Conservation (phyloP, 2,888 invertebrate species). For the Uropetala carovei region DNA sequence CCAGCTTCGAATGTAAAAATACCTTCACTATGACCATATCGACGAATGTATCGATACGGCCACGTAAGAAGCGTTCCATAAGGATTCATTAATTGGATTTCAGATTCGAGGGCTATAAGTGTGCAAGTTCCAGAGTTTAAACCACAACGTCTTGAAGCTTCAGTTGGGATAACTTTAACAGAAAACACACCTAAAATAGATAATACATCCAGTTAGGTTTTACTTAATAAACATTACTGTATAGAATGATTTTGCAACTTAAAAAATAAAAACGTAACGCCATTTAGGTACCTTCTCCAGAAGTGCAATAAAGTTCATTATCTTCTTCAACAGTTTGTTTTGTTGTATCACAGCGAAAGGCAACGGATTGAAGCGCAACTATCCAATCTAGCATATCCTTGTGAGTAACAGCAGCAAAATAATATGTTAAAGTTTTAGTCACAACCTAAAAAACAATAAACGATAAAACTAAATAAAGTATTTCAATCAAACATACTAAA, state of each 20-base stretch:
- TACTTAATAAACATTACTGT: background rate
- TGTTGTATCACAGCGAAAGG: constrained; percentile 80
- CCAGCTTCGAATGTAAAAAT: constrained; percentile 94
- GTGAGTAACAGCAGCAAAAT: constrained; percentile 81
- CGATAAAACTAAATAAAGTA: background rate
- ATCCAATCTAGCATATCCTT: constrained; percentile 87
- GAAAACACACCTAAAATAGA: constrained; percentile 82
- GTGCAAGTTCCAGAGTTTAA: constrained; percentile 85
- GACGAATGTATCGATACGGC: constrained; percentile 86
- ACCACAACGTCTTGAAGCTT: constrained; percentile 86
- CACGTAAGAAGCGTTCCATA: constrained; percentile 83
- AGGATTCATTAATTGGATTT: constrained; percentile 84
- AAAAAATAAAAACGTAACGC: constrained; percentile 39
- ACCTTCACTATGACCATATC: constrained; percentile 90
- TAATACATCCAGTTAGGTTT: background rate
- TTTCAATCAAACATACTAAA: constrained; percentile 75
- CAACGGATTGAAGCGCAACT: constrained; percentile 86
- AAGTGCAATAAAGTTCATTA: constrained; percentile 92
- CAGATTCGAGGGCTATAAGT: constrained; percentile 84
- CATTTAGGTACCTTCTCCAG: constrained; percentile 79
- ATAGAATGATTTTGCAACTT: background rate
- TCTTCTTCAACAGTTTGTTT: constrained; percentile 87
- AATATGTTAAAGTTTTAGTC: constrained; percentile 82
- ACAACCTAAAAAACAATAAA: constrained; percentile 78
- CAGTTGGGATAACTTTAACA: constrained; percentile 86